These are phyloP conservation scores for Lepas anatifera DNA, from an alignment of 2,888 invertebrate genomes.

Conservation along the genomic window DNA sequence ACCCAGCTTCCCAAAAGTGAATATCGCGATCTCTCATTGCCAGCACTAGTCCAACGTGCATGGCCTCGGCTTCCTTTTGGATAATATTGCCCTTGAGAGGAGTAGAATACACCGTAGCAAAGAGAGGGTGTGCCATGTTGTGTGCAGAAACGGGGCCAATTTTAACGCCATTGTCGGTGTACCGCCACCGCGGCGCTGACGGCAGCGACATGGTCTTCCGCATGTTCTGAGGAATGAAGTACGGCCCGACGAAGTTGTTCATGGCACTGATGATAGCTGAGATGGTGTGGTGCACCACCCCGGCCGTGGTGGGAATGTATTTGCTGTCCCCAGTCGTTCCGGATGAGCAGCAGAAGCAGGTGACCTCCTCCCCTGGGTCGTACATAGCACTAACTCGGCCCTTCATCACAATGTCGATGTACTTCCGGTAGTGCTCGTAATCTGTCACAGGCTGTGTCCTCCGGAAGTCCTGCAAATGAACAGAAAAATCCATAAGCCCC, in stretches of 20 bases:
- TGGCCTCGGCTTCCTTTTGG: neutral
- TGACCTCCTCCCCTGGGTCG: neutral
- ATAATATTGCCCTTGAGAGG: neutral
- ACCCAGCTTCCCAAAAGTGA: neutral
- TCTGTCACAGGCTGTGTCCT: neutral
- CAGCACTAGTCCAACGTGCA: neutral
- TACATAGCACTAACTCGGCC: neutral
- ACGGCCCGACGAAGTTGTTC: neutral
- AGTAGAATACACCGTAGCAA: neutral
- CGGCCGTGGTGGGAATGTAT: neutral
- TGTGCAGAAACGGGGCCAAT: neutral
- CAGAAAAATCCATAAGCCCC: too few species aligned
- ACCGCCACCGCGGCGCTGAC: neutral
- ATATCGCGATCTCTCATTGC: neutral
- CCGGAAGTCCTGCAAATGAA: neutral
- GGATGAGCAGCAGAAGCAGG: neutral
- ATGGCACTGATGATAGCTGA: neutral
- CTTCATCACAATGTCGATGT: neutral
- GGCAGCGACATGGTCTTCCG: neutral
- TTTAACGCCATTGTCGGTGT: neutral
- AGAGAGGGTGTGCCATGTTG: neutral
- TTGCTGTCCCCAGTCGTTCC: neutral
- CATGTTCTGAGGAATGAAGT: neutral
- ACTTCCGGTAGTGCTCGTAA: neutral
- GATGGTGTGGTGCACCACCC: neutral